Conservation (phyloP, 2,888 invertebrate genomes). For the Scrobipalpa costella region DNA sequence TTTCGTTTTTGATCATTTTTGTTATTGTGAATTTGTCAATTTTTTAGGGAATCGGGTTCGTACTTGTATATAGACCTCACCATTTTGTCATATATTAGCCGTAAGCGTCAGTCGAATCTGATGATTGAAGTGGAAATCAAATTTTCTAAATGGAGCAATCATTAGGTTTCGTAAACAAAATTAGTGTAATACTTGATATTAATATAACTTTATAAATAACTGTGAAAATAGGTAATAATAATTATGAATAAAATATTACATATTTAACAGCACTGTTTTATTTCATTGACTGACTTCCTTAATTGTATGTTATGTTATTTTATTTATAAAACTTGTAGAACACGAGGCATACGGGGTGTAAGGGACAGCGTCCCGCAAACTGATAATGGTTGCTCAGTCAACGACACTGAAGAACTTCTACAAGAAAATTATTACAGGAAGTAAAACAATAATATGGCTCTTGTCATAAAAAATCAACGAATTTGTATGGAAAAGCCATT, state of each 20-base stretch:
- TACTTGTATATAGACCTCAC: slow-evolving; percentile 82
- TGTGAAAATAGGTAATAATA: slow-evolving; percentile 82
- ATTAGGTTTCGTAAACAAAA: slow-evolving; percentile 79
- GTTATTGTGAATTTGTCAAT: slow-evolving; percentile 86
- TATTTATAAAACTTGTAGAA: too few relatives aligned
- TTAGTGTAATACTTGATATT: slow-evolving; percentile 81
- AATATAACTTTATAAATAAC: slow-evolving; percentile 83
- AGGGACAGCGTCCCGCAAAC: too few relatives aligned
- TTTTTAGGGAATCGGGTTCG: slow-evolving; percentile 87
- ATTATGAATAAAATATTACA: slow-evolving; percentile 82
- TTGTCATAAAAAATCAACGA: too few relatives aligned
- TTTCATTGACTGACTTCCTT: slow-evolving; percentile 39
- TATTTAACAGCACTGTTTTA: slow-evolving; percentile 73
- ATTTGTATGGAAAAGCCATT: too few relatives aligned
- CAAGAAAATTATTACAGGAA: too few relatives aligned
- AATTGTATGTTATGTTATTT: too few relatives aligned
- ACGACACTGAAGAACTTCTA: too few relatives aligned
- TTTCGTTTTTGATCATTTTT: slow-evolving; percentile 76
- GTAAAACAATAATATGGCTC: too few relatives aligned
- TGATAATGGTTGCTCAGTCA: too few relatives aligned
- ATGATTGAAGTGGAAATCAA: slow-evolving; percentile 79
- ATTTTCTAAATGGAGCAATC: slow-evolving; percentile 81
- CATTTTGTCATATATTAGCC: slow-evolving; percentile 75
- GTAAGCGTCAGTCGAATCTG: slow-evolving; percentile 63
- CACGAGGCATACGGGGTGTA: too few relatives aligned